phyloP scores from a whole-genome alignment of 2,888 invertebrate species.

The Harpalus rufipes region DNA sequence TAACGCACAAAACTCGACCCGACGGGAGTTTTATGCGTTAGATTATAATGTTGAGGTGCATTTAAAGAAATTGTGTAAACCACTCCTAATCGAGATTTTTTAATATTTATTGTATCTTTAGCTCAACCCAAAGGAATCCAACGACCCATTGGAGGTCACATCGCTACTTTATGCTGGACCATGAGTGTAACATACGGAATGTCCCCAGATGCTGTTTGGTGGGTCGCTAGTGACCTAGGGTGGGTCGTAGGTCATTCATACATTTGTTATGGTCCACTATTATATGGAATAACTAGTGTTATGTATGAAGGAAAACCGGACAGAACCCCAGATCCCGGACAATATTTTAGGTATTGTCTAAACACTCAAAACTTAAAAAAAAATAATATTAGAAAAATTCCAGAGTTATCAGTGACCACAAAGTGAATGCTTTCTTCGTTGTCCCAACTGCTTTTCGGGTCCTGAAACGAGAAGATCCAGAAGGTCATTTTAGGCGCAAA shows the following conservation, averaged over 20 bases:
- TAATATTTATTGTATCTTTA: conserved; percentile 70
- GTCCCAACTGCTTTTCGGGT: conserved; percentile 95
- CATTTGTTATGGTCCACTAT: conserved; percentile 93
- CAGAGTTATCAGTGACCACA: conserved; percentile 92
- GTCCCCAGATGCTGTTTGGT: conserved; percentile 89
- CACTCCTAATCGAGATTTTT: too few relatives aligned
- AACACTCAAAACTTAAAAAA: neutral
- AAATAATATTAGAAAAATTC: conserved; percentile 47
- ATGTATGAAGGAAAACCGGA: conserved; percentile 97
- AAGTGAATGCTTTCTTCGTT: conserved; percentile 91
- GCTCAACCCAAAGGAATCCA: conserved; percentile 89
- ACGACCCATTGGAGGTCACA: conserved; percentile 92
- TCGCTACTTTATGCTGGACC: conserved; percentile 91
- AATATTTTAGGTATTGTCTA: conserved; percentile 87
- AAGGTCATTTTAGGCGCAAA: conserved; percentile 81
- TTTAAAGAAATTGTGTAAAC: too few relatives aligned
- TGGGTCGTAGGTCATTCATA: conserved; percentile 98
- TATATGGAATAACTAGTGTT: conserved; percentile 89
- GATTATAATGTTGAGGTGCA: too few relatives aligned
- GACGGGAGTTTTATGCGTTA: too few relatives aligned
- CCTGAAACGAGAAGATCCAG: conserved; percentile 89
- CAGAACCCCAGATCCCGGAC: conserved; percentile 94
- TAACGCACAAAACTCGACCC: too few relatives aligned
- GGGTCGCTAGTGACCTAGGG: conserved; percentile 93
- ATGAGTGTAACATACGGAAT: conserved; percentile 91